These are phyloP conservation scores for Halictus quadricinctus DNA, from an alignment of 2,888 invertebrate genomes.

Conservation along the genomic window DNA sequence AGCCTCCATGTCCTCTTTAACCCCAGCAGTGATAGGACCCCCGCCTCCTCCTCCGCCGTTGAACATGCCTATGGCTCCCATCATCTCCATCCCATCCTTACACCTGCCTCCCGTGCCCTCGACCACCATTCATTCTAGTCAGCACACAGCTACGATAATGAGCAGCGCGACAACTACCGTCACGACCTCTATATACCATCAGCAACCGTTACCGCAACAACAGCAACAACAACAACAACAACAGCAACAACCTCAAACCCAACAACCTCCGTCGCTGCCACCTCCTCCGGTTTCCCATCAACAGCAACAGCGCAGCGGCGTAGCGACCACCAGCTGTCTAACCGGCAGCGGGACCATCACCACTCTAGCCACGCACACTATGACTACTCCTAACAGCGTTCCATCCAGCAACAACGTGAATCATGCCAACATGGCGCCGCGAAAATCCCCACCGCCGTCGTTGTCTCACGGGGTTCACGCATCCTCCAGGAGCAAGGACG, in stretches of 20 bases:
- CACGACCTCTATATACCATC: conserved; percentile 66
- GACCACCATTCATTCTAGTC: conserved; percentile 80
- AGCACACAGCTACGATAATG: conserved; percentile 75
- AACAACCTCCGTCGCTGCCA: conserved; percentile 24
- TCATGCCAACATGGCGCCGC: conserved; percentile 59
- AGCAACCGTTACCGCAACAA: conserved; percentile 51
- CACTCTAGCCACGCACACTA: conserved; percentile 72
- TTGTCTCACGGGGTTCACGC: conserved; percentile 60
- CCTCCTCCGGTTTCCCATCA: conserved; percentile 46
- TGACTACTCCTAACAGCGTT: conserved; percentile 64
- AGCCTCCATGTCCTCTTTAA: conserved; percentile 71
- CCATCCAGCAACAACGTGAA: conserved; percentile 62
- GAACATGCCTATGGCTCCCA: conserved; percentile 72
- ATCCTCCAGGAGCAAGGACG: conserved; percentile 69
- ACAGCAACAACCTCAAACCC: conserved; percentile 18
- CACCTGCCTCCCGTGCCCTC: conserved; percentile 75
- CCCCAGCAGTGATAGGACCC: conserved; percentile 71
- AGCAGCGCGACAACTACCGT: conserved; percentile 72
- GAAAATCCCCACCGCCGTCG: conserved; percentile 69
- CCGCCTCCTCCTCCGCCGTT: conserved; percentile 64
- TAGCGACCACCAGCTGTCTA: conserved; percentile 82
- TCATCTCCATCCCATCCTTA: conserved; percentile 77
- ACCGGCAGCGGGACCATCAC: conserved; percentile 83
- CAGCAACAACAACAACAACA: conserved; percentile 32
- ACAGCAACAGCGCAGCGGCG: conserved; percentile 34